Percentiles rank a stretch among this genome's conserved stretches.
Evolutionary conservation across 2,888 invertebrate genomes (phyloP).

Genomic region (Rhagonycha fulva): DNA sequence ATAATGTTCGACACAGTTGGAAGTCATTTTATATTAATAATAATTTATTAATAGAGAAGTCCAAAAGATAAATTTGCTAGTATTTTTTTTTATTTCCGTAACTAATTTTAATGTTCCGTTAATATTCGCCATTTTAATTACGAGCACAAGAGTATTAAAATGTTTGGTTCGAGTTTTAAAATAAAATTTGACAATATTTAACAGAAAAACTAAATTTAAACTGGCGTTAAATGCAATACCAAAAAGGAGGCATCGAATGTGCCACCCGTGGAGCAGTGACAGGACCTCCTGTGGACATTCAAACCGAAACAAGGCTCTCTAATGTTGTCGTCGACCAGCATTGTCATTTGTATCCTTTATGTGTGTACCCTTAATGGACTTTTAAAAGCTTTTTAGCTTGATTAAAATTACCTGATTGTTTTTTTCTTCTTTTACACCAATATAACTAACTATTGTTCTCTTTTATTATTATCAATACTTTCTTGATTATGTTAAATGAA

Average conservation of each 20-base stretch:
- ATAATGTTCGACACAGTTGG: slow-evolving; percentile 18
- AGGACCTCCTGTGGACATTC: slow-evolving; percentile 28
- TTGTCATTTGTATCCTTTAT: slow-evolving; percentile 32
- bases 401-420: slow-evolving; percentile 11
- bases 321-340: slow-evolving; percentile 32
- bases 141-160: background rate
- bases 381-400: slow-evolving; percentile 20
- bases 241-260: slow-evolving; percentile 30
- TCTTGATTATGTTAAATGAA: background rate
- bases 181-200: background rate
- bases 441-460: background rate
- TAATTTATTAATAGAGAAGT: background rate
- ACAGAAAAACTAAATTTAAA: background rate
- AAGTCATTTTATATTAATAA: slow-evolving; percentile 3
- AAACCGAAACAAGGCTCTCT: slow-evolving; percentile 31
- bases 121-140: background rate
- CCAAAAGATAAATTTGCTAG: background rate
- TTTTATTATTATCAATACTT: background rate
- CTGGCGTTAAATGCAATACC: slow-evolving; percentile 6
- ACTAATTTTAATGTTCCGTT: background rate
- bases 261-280: slow-evolving; percentile 30
- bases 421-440: background rate
- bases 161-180: background rate
- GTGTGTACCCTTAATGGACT: slow-evolving; percentile 25
- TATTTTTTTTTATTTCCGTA: background rate